Evolutionary conservation across 2,888 invertebrate genomes (phyloP), one percentile per base, ranked within the genome.

Genomic region (Tryphoninae sp.): DNA sequence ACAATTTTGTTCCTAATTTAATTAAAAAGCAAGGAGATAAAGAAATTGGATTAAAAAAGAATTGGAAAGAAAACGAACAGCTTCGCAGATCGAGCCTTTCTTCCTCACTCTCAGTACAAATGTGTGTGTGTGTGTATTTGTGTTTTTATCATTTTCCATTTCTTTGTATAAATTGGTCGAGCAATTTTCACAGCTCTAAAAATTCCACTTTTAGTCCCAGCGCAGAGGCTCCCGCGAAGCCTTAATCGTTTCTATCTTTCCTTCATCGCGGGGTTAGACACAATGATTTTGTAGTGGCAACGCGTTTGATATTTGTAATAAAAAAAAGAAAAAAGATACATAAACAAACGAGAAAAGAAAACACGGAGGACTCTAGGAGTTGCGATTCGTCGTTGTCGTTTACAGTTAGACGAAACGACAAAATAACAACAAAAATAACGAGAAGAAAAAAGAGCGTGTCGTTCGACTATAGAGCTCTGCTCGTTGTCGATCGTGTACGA

Each of bases 1-100:
- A 83, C 83, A 83, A 85, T 84, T 83, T 76, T 22, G 64, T 77
- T 6, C 45, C 76, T 51, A 68, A 78, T 79, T 55, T 2, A 22
- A 49, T 22, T 22, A 42, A 51, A 33, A 33, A 59, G 72, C 33
- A 67, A 61, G 6, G 49, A 61, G 19, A 40, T 51, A 55, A 22
- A 64, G n/a, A 2, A 40, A 53, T 26, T 4, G 40, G 61, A 53
- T 33, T 6, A 33, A 61, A 23, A 45, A 8, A 53, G 42, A 65
- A 19, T 19, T 40, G 23, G 23, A 75, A 74, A 74, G 45, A 67
- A 65, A 65, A 22, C 9, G 59, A 55, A 71, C 49, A 26, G 58
- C 49, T 23, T 65, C 16, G 67, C 33, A 19, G 23, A 45, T 76
- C 49, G 33, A 67, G 16, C 59, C 23, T 23, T 45, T 53, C 53